Evolutionary conservation across 2,113 vertebrate genomes (phyloP).

Genomic region (Brachypteracias leptosomus): DNA sequence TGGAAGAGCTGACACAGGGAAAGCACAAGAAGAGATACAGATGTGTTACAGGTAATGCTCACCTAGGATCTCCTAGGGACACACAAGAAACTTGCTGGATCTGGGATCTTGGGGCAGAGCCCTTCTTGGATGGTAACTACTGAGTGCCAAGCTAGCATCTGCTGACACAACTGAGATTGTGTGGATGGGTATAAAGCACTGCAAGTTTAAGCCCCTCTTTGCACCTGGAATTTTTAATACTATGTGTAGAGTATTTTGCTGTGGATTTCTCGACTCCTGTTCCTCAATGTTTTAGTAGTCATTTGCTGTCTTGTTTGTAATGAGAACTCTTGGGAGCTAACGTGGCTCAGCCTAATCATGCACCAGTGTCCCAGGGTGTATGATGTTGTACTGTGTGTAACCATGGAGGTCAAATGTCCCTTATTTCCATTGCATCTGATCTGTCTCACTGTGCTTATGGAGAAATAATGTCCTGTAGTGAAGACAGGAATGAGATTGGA

Average conservation of each 20-base stretch:
- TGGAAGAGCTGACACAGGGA: not conserved
- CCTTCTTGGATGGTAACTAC: not conserved
- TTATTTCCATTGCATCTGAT: not conserved
- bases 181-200: not conserved
- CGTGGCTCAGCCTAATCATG: not conserved
- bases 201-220: not conserved
- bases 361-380: too few relatives aligned
- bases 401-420: too few relatives aligned
- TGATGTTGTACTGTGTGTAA: not conserved
- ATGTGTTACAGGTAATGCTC: accelerated
- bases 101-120: not conserved
- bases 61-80: accelerated
- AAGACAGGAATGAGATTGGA: not conserved
- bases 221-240: not conserved
- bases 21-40: not conserved
- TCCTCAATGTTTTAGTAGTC: not conserved
- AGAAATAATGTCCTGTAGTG: not conserved
- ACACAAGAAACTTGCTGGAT: not conserved
- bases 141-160: not conserved
- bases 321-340: not conserved
- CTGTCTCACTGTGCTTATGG: not conserved
- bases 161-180: not conserved
- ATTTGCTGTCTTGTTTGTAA: not conserved
- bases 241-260: accelerated
- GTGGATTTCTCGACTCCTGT: not conserved